Conservation (phyloP, 2,797 vertebrate species). For the Neomorphus geoffroyi region DNA sequence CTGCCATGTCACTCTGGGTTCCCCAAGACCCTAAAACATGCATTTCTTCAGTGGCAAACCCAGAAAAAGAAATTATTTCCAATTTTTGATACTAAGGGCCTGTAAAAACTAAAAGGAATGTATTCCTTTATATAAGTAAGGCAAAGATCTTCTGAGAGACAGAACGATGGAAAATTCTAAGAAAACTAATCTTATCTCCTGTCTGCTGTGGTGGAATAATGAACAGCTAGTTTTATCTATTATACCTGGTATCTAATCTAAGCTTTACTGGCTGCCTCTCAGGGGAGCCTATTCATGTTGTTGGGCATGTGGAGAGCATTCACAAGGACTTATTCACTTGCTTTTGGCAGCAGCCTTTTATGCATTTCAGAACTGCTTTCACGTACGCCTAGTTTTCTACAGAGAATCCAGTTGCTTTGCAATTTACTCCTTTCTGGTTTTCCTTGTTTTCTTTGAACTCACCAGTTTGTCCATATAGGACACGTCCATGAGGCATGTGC, state of each 20-base stretch:
- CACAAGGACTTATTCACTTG: neutral
- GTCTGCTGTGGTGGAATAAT: neutral
- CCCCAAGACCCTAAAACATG: neutral
- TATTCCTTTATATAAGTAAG: neutral
- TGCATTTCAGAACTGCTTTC: neutral
- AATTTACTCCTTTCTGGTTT: neutral
- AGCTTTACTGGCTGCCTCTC: neutral
- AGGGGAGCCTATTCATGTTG: neutral
- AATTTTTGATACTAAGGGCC: neutral
- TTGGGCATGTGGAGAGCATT: neutral
- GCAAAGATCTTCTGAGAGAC: neutral
- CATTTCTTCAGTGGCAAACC: neutral
- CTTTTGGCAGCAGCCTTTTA: neutral
- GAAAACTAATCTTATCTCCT: neutral
- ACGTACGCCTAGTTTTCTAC: neutral
- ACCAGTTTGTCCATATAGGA: neutral
- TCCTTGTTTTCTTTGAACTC: neutral
- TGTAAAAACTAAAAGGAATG: neutral
- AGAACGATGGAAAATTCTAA: neutral
- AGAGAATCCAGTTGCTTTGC: neutral
- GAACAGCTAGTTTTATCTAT: neutral
- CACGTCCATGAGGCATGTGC: neutral
- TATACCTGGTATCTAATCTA: neutral
- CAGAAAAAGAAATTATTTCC: neutral
- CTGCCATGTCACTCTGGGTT: neutral